These are phyloP conservation scores for Mesoclemmys tuberculata DNA, from an alignment of 2,113 vertebrate genomes.

Conservation along the genomic window DNA sequence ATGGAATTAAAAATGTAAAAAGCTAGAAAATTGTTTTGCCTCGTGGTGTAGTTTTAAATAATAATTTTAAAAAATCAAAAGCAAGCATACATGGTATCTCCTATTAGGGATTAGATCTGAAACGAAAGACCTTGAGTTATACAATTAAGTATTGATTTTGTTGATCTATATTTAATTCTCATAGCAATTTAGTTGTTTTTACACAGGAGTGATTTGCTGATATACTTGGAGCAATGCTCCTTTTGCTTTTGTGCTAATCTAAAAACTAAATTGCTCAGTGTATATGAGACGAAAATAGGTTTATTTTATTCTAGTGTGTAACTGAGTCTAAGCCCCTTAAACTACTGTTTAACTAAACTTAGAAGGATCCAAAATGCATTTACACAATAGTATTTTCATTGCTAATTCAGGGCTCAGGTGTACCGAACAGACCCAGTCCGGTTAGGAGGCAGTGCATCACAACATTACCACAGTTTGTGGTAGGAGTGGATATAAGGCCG, in stretches of 20 bases:
- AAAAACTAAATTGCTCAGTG: conserved; percentile 75
- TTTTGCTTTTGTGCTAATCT: conserved; percentile 74
- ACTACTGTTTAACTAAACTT: conserved; percentile 64
- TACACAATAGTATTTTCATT: conserved; percentile 44
- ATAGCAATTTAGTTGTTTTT: conserved; percentile 73
- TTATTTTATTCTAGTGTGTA: conserved; percentile 61
- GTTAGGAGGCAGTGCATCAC: background rate
- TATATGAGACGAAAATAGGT: conserved; percentile 72
- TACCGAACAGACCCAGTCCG: background rate
- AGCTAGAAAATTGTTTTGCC: conserved; percentile 54
- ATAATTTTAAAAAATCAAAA: conserved; percentile 67
- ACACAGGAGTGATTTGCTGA: conserved; percentile 58
- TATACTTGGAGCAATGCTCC: conserved; percentile 58
- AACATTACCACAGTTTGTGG: background rate
- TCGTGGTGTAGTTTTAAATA: conserved; percentile 68
- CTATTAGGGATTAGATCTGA: conserved; percentile 73
- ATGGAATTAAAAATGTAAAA: conserved; percentile 53
- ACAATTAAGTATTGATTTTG: conserved; percentile 85
- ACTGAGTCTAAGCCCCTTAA: conserved; percentile 60
- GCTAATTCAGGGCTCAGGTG: background rate
- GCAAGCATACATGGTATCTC: conserved; percentile 65
- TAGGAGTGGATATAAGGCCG: background rate
- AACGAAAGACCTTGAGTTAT: conserved; percentile 75
- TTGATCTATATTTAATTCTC: conserved; percentile 82
- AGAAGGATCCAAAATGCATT: conserved; percentile 61